A percentile compares a stretch with the other conserved stretches of the same genome.
phyloP scores from a whole-genome alignment of 2,888 invertebrate species.

The Ametastegia equiseti region DNA sequence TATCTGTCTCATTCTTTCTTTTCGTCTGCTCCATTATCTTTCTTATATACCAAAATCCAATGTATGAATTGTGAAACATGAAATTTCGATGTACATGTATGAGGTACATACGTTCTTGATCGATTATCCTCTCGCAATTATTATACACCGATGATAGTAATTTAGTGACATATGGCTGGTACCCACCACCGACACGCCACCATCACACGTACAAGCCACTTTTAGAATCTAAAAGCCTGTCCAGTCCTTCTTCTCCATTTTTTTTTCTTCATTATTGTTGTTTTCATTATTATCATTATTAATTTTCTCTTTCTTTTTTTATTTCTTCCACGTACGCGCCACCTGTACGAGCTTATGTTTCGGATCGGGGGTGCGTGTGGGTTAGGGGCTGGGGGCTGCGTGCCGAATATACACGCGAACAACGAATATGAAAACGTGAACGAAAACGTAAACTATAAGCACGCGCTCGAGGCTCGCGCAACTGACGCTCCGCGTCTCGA shows the following conservation, averaged over 20 bases:
- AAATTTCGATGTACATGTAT: no score
- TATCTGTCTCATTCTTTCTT: no score
- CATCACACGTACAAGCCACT: background rate
- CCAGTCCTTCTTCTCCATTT: no score
- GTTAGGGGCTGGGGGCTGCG: conserved; percentile 18
- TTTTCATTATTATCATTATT: background rate
- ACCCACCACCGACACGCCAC: background rate
- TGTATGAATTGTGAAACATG: background rate
- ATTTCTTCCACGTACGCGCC: conserved; percentile 12
- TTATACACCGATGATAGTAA: conserved; percentile 66
- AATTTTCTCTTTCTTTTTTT: no score
- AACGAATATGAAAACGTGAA: no score
- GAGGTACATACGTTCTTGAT: conserved; percentile 50
- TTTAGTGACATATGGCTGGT: conserved; percentile 68
- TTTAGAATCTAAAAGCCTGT: conserved; percentile 11
- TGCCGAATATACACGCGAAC: conserved; percentile 15
- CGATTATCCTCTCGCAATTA: conserved; percentile 67
- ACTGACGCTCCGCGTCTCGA: conserved; percentile 67
- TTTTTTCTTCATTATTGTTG: background rate
- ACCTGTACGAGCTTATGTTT: conserved; percentile 38
- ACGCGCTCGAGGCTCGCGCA: conserved; percentile 58
- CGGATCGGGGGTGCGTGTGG: conserved; percentile 10
- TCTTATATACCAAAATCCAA: background rate
- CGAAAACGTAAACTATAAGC: conserved; percentile 27
- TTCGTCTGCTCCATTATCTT: no score